Base-by-base conservation (phyloP, 2,888 invertebrate species). In the Chalcosyrphus nemorum region DNA sequence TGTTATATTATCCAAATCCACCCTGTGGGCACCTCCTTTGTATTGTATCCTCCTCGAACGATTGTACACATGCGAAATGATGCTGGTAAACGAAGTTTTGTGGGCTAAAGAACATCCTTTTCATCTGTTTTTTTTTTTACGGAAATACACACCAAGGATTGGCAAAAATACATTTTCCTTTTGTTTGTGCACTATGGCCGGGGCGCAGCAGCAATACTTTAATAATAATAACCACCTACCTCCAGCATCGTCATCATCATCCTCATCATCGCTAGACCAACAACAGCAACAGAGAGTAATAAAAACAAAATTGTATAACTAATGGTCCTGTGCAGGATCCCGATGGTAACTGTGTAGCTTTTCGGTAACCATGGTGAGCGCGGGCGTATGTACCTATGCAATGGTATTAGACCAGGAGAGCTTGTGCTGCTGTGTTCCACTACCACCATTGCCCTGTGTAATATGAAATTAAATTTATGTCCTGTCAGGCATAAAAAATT, bases 401-500 rank as follows among this genome's bases (percentile, higher is more conserved):
- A 35, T 50, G 65, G 29, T 47, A 38, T 81, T 75, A 52, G 57
- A 59, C 43, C 66, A 61, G 52, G 63, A 75, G 57, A n/a, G n/a
- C n/a, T n/a, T n/a, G n/a, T n/a, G n/a, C n/a, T n/a, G n/a, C n/a
- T n/a, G n/a, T n/a, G n/a, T n/a, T n/a, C n/a, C n/a, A n/a, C n/a
- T n/a, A n/a, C n/a, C 43, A 52, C 15, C 59, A 72, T 66, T 65
- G 38, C 50, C 38, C 63, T 15, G 6, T 56, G 70, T 71, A 50
- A 77, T 45, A 52, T 71, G 57, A 59, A 82, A 82, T 77, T 72
- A 59, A 82, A 82, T 82, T 82, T 77, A 82, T 82, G 52, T 82
- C 71, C 81, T 82, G 66, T 77, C 77, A 66, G 66, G 71, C 52
- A 61, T 56, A 43, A 65, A 43, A 63, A 70, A 81, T 7, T 71